phyloP scores from a whole-genome alignment of 64 coral and sea anemone species.

The Dendronephthya gigantea region DNA sequence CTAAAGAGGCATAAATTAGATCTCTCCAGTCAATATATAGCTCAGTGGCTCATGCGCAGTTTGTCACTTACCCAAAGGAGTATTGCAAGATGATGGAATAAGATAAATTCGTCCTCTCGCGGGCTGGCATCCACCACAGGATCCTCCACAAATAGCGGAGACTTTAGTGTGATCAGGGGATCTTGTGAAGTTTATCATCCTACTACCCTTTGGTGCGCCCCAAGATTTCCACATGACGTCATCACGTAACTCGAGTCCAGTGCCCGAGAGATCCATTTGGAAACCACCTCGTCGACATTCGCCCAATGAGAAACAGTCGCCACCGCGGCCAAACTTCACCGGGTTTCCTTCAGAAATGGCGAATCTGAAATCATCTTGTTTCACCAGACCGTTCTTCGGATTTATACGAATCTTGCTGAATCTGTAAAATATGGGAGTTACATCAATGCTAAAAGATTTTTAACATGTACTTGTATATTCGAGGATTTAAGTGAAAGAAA shows the following conservation, averaged over 20 bases:
- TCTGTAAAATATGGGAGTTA: slow-evolving; percentile 28
- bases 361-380: slow-evolving; percentile 73
- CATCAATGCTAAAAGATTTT: too few species aligned
- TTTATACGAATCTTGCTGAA: slow-evolving; percentile 88
- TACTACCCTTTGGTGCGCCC: slow-evolving; percentile 69
- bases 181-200: slow-evolving; percentile 55
- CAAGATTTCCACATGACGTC: slow-evolving; percentile 72
- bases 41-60: too few species aligned
- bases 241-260: slow-evolving; percentile 57
- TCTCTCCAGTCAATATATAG: too few species aligned
- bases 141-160: slow-evolving; percentile 88
- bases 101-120: slow-evolving; percentile 52
- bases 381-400: slow-evolving; percentile 60
- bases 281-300: slow-evolving; percentile 71
- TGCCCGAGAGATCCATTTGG: slow-evolving; percentile 71
- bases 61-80: slow-evolving; percentile 11
- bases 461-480: too few species aligned
- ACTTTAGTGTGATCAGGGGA: slow-evolving; percentile 46
- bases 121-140: slow-evolving; percentile 83
- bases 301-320: slow-evolving; percentile 83
- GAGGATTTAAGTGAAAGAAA: too few species aligned
- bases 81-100: slow-evolving; percentile 49
- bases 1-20: too few species aligned
- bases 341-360: slow-evolving; percentile 65
- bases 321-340: slow-evolving; percentile 76